Base-by-base conservation (phyloP, 2,888 invertebrate genomes). In the Hartigia nigra region DNA sequence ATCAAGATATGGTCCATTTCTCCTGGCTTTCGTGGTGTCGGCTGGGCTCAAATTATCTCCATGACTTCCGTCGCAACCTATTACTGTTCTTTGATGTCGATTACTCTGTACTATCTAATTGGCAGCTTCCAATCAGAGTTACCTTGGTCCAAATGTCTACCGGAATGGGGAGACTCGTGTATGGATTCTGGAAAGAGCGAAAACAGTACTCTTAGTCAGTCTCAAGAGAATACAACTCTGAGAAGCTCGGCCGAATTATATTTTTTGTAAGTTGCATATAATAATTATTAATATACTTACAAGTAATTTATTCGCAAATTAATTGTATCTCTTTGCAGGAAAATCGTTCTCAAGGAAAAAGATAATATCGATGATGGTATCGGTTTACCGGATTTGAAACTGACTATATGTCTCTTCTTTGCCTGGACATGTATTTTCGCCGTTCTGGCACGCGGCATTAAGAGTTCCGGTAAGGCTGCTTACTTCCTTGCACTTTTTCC, bases 401-500 rank as follows among this genome's bases (percentile, higher is more conserved):
- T 94, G 77, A 90, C 92, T 0, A 80, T 94, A 1, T 94, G 94
- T 39, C 89, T 94, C 0, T 84, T 93, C 0, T 83, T 92, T 11
- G 92, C 94, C 3, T 94, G 94, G 94, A 77, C 90, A 2, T 87
- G 92, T 70, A 92, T 95, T 23, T 93, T 93, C 80, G 86, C 92
- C 1, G 92, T 94, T 34, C 91, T 94, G 1, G 91, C 92, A 1
- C 94, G 93, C 82, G 96, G 96, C 12, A 95, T 96, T 1, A 95
- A 95, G 90, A 96, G 95, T 87, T 95, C 96, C 0, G 96, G 97
- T 74, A 96, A 96, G 91, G 96, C 95, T 0, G 95, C 97, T 0
- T 98, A 98, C 91, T 96, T 98, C 91, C 95, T 98, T n/a, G 98
- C 98, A 0, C 91, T 97, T 3, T 97, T 97, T 90, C 97, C 97